These are phyloP conservation scores for Otolemur garnettii DNA, from an alignment of 2,113 vertebrate genomes.

Conservation along the genomic window DNA sequence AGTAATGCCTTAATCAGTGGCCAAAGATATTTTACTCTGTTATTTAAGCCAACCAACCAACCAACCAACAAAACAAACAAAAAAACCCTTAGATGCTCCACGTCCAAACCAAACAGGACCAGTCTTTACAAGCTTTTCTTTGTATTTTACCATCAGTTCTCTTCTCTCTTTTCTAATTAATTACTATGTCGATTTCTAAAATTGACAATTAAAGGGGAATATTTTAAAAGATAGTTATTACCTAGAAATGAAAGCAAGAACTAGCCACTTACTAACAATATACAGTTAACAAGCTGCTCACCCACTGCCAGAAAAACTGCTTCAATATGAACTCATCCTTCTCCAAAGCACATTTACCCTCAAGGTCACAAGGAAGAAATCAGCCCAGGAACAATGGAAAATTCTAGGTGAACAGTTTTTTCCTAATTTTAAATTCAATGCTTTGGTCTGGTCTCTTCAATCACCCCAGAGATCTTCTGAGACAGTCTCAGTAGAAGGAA, in stretches of 20 bases:
- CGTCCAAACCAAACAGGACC: background rate
- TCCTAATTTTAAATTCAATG: background rate
- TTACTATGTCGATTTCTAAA: constrained; percentile 34
- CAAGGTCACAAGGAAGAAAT: constrained; percentile 10
- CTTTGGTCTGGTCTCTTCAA: background rate
- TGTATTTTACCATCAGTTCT: background rate
- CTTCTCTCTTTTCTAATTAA: constrained; percentile 35
- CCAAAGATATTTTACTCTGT: background rate
- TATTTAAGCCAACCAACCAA: background rate
- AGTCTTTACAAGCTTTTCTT: background rate
- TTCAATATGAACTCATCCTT: background rate
- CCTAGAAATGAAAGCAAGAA: constrained; percentile 43
- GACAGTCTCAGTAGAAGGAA: background rate
- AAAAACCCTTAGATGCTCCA: background rate
- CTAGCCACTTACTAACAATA: background rate
- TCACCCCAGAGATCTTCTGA: background rate
- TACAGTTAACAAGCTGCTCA: background rate
- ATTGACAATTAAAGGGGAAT: background rate
- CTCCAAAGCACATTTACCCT: background rate
- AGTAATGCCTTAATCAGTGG: constrained; percentile 37
- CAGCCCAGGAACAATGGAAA: constrained; percentile 1
- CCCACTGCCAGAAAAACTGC: background rate
- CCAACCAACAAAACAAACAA: background rate
- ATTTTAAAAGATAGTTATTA: background rate
- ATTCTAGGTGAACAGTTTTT: constrained; percentile 16